Evolutionary conservation across 2,888 invertebrate genomes (phyloP), one percentile per base, ranked within the genome.

Genomic region (Mythimna albipuncta): DNA sequence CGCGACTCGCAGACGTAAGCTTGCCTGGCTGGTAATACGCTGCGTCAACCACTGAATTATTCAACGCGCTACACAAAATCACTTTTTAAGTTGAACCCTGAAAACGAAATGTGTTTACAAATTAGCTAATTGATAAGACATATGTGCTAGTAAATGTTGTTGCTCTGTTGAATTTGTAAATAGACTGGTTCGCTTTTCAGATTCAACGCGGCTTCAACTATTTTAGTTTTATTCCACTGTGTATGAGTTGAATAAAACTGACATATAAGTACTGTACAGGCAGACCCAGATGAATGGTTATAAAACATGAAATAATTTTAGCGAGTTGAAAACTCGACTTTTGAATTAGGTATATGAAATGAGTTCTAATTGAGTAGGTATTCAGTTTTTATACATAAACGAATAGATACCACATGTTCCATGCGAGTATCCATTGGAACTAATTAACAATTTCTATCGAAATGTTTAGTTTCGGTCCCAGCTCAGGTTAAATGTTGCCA

Each of bases 401-500:
- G 44, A 47, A 47, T 47, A n/a, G 6, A 21, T 26, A 44, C 19
- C 32, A 74, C 11, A 35, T n/a, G 26, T n/a, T 63, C n/a, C 19
- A 44, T 38, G n/a, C 2, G n/a, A 64, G 21, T 54, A 35, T 35
- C 19, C 74, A 58, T 50, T 59, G 52, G 44, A 58, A 62, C 54
- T 78, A 77, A 73, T 73, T 73, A 80, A 69, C 61, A 73, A 69
- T 74, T 74, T 32, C 38, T n/a, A 66, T 66, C 59, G 57, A 70
- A 82, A 79, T 86, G 87, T 88, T 85, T 82, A 84, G 87, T 87
- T 87, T 85, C 77, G 80, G 86, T 66, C 87, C 87, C 87, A 88
- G 86, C 82, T 91, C 86, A 87, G 76, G 79, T 76, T 85, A 87
- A 89, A 91, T 91, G 89, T 88, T 88, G 84, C 87, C 88, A 90